A percentile compares a stretch with the other conserved stretches of the same genome.
Evolutionary conservation across 2,888 invertebrate genomes (phyloP).

Genomic region (Campoletis raptor): DNA sequence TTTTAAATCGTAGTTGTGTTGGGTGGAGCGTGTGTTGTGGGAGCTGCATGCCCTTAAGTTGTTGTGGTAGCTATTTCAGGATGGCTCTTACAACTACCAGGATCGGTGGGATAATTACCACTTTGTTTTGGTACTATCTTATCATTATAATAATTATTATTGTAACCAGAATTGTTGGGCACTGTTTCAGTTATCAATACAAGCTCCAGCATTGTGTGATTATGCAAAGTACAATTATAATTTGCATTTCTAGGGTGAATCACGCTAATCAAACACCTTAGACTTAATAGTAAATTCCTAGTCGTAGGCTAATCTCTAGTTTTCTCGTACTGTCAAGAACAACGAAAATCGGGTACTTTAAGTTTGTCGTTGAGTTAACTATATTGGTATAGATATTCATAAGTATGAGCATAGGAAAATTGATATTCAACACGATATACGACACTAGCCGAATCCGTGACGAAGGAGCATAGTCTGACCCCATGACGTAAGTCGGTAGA

Average conservation of each 20-base stretch:
- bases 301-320: constrained; percentile 3
- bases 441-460: constrained; percentile 17
- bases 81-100: too few species aligned
- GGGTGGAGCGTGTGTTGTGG: too few species aligned
- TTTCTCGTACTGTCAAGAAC: not conserved
- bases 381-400: not conserved
- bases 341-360: not conserved
- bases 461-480: constrained; percentile 51
- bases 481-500: constrained; percentile 66
- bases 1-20: too few species aligned
- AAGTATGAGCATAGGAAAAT: not conserved
- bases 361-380: not conserved
- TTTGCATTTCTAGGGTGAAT: constrained; percentile 27
- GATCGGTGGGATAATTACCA: too few species aligned
- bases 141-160: not conserved
- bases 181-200: not conserved
- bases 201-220: not conserved
- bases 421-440: not conserved
- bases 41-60: too few species aligned
- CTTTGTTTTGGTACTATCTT: too few species aligned
- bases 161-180: not conserved
- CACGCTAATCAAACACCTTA: constrained; percentile 46
- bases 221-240: not conserved
- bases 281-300: constrained; percentile 27
- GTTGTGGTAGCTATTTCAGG: too few species aligned